Conservation (phyloP, 1,140 invertebrate species). For the Grapholita molesta region DNA sequence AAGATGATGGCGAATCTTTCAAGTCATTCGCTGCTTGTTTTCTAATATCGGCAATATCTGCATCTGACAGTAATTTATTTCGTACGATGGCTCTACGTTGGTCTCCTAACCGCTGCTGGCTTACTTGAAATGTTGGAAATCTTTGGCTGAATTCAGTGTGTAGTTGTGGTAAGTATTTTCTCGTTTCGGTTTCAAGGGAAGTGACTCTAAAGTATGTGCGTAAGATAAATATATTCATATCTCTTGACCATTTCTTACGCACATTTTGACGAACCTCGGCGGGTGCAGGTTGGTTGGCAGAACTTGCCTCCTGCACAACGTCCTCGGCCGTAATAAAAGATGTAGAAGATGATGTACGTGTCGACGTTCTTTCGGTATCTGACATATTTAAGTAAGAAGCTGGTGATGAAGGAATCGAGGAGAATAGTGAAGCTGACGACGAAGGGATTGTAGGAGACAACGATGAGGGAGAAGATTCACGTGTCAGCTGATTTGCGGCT, state of each 20-base stretch:
- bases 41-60: background rate
- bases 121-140: slow-evolving; percentile 22
- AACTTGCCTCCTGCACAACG: background rate
- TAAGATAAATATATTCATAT: slow-evolving; percentile 14
- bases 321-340: background rate
- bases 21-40: background rate
- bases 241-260: background rate
- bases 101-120: slow-evolving; percentile 21
- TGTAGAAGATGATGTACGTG: no score
- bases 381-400: no score
- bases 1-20: background rate
- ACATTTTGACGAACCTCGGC: background rate
- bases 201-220: background rate
- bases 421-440: no score
- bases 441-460: no score
- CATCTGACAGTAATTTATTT: slow-evolving; percentile 24
- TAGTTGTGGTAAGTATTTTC: background rate
- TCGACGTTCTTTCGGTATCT: no score
- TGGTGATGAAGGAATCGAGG: no score
- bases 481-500: no score
- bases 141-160: slow-evolving; percentile 18
- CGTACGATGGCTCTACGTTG: slow-evolving; percentile 21
- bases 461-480: no score
- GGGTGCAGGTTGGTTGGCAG: background rate
- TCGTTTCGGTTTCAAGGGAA: background rate